Evolutionary conservation across 2,888 invertebrate genomes (phyloP).

Genomic region (Acleris cristana): DNA sequence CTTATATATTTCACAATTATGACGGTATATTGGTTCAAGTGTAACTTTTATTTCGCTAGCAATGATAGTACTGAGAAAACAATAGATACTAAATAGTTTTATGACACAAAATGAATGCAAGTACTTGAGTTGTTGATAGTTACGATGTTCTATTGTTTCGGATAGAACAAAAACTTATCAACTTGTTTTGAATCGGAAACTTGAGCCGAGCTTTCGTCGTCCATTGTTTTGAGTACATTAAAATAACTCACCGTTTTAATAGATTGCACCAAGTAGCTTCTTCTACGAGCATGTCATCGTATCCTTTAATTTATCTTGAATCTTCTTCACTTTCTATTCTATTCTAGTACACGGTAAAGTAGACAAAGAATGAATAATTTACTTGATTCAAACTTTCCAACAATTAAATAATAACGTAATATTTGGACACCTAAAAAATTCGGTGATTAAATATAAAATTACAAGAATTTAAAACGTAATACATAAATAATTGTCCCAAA

Average conservation of each 20-base stretch:
- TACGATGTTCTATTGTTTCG: constrained; percentile 15
- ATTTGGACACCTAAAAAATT: not conserved
- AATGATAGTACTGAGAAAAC: too few species aligned
- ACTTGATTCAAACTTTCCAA: constrained; percentile 24
- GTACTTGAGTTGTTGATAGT: not conserved
- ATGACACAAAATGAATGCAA: too few species aligned
- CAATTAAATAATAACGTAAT: not conserved
- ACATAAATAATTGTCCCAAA: constrained; percentile 6
- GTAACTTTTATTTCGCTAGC: too few species aligned
- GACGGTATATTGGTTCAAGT: too few species aligned
- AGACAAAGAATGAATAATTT: constrained; percentile 40
- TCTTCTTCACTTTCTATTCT: constrained; percentile 37
- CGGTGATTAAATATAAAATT: not conserved
- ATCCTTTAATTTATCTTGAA: constrained; percentile 23
- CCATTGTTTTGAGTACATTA: not conserved
- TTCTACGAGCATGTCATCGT: constrained; percentile 18
- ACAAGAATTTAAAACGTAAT: not conserved
- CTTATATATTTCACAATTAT: too few species aligned
- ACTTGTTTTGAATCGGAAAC: constrained; percentile 10
- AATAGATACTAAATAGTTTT: too few species aligned
- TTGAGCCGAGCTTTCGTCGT: not conserved
- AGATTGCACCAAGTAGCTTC: constrained; percentile 3
- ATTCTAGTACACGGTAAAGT: constrained; percentile 25
- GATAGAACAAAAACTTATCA: constrained; percentile 11
- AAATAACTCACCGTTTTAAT: constrained; percentile 28